Percentiles rank a stretch among this genome's conserved stretches.
phyloP scores from a whole-genome alignment of 2,888 invertebrate species.

The Acanthococcus lagerstroemiae region DNA sequence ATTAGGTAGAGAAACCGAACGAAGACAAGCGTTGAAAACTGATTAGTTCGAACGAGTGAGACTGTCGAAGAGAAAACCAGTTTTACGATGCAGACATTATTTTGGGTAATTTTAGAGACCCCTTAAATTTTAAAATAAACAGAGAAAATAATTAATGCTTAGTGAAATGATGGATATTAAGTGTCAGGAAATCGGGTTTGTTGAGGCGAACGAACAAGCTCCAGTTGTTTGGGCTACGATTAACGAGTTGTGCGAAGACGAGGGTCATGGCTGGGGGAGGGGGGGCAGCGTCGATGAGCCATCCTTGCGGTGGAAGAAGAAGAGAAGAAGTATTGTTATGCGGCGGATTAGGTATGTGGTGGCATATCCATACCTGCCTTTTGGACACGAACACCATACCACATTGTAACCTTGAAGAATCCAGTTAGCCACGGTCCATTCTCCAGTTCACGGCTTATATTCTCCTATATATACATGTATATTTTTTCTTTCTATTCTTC shows the following conservation, averaged over 20 bases:
- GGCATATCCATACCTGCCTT: conserved; percentile 30
- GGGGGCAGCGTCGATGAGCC: neutral
- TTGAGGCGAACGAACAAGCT: conserved; percentile 30
- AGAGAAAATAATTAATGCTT: conserved; percentile 28
- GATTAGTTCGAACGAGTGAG: too few species aligned
- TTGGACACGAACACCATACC: conserved; percentile 26
- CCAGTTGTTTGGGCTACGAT: conserved; percentile 11
- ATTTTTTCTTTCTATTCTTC: neutral
- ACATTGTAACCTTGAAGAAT: conserved; percentile 32
- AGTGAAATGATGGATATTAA: conserved; percentile 29
- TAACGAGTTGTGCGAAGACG: conserved; percentile 2
- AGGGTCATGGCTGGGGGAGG: neutral
- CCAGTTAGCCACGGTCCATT: conserved; percentile 32
- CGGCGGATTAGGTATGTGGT: conserved; percentile 31
- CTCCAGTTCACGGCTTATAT: conserved; percentile 26
- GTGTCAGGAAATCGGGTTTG: conserved; percentile 28
- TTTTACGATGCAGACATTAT: too few species aligned
- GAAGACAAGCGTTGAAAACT: too few species aligned
- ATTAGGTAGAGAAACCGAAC: too few species aligned
- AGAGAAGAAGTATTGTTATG: conserved; percentile 19
- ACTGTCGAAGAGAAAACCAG: too few species aligned
- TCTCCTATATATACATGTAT: conserved; percentile 4
- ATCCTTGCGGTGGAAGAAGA: neutral
- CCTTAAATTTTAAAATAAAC: conserved; percentile 24
- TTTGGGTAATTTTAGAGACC: conserved; percentile 2